A percentile compares a stretch with the other conserved stretches of the same genome.
phyloP scores from a whole-genome alignment of 1,140 invertebrate genomes.

The Cydia strobilella region DNA sequence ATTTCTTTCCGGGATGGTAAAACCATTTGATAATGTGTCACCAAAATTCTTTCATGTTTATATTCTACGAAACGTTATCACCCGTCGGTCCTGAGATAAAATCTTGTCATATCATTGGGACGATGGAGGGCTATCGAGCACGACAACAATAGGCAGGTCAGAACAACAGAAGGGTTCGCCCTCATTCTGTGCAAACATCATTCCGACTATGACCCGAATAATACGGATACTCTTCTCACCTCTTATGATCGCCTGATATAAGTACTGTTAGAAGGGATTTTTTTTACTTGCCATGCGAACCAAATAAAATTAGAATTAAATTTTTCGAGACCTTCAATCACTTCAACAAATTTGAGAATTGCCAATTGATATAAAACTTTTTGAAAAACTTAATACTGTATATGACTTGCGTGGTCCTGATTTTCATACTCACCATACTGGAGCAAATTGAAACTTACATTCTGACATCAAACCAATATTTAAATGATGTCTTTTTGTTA shows the following conservation, averaged over 20 bases:
- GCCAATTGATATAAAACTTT: too few relatives aligned
- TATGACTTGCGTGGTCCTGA: too few relatives aligned
- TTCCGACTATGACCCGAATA: not conserved
- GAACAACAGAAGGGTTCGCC: not conserved
- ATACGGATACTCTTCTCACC: not conserved
- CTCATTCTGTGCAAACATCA: not conserved
- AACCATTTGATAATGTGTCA: not conserved
- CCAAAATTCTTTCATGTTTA: not conserved
- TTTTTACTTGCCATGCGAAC: too few relatives aligned
- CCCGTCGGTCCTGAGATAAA: not conserved
- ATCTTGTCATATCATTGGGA: not conserved
- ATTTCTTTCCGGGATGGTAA: too few relatives aligned
- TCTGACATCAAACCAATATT: too few relatives aligned
- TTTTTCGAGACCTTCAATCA: too few relatives aligned
- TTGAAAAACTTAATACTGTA: too few relatives aligned
- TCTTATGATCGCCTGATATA: not conserved
- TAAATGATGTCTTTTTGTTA: too few relatives aligned
- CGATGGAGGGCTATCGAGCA: not conserved
- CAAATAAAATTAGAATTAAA: too few relatives aligned
- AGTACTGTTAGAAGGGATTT: not conserved
- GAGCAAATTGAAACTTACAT: too few relatives aligned
- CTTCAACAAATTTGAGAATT: too few relatives aligned
- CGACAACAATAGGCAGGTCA: constrained; percentile 11
- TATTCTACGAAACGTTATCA: not conserved
- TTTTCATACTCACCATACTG: too few relatives aligned